Base-by-base conservation (phyloP, 2,113 vertebrate species). In the Cranoglanis bouderius region DNA sequence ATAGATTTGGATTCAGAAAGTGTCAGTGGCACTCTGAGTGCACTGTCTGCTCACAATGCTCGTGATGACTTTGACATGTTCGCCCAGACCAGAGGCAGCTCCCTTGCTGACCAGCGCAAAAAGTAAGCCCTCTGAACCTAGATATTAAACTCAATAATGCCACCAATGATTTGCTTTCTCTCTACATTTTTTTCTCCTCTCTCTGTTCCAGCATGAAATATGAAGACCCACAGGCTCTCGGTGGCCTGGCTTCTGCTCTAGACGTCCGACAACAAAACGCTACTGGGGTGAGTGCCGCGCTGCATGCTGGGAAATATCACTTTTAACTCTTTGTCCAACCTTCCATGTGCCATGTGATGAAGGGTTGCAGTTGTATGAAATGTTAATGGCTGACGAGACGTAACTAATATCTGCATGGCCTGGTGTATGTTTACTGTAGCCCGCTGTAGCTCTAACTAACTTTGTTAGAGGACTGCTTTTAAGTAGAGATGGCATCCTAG, bases 51-150 rank as follows among this genome's bases (percentile, higher is more conserved):
- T 84, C 95, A 92, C 86, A 94, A 95, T 40, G 96, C 96, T 88
- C 95, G 92, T 0, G 98, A 99, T 0, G 96, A 98, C 93, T 99
- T 99, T 46, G 98, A 99, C 96, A 97, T 98, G 97, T 99, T 99
- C 88, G 96, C 98, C 46, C 98, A 99, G 93, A 98, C 97, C 18
- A 97, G 98, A 95, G 96, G 95, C 94, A 97, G 95, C 91, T 97
- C 98, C 90, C 94, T 97, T 94, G 97, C 98, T 1, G 98, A 99
- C 70, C 98, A 98, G 88, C 95, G 96, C 51, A 99, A 98, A 94
- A 98, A 96, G 98, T 99, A 96, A 29, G 97, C 75, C 2, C 29
- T 26, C 0, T 9, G 4, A 67, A 59, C 32, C 38, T 38, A 5
- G 29, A 8, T 16, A 19, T 74, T 49, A 74, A 74, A 19, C 38